Conservation (phyloP, 2,113 vertebrate genomes). For the Xenotilapia caudafasciata region DNA sequence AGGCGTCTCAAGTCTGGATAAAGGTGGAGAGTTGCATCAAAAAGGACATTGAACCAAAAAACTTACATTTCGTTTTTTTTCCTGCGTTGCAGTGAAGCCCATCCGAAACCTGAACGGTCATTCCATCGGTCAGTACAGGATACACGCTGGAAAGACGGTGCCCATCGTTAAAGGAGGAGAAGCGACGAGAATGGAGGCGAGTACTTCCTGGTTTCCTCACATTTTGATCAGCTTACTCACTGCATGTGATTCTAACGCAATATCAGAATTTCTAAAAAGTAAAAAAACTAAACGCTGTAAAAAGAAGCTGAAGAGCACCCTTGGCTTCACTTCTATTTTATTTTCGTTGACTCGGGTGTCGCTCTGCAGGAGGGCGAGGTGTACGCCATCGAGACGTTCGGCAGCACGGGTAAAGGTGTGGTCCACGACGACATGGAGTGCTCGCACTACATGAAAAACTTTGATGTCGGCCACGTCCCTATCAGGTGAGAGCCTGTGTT, state of each 20-base stretch:
- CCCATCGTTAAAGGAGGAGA: slow-evolving; percentile 99
- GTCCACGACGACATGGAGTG: slow-evolving; percentile 99
- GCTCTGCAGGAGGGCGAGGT: slow-evolving; percentile 89
- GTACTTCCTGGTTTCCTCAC: neutral
- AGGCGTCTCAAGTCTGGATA: neutral
- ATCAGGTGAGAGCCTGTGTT: slow-evolving; percentile 77
- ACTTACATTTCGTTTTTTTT: accelerated
- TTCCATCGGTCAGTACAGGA: slow-evolving; percentile 96
- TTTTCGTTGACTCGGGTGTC: neutral
- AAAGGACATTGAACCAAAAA: neutral
- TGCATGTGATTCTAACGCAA: neutral
- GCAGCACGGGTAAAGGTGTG: slow-evolving; percentile 97
- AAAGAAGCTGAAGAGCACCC: neutral
- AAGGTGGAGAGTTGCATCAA: neutral
- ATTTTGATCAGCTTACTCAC: neutral
- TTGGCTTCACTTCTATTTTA: neutral
- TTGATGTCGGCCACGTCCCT: slow-evolving; percentile 97
- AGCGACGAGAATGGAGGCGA: slow-evolving; percentile 94
- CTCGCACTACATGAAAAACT: slow-evolving; percentile 99
- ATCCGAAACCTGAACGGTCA: slow-evolving; percentile 97
- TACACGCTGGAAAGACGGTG: slow-evolving; percentile 97
- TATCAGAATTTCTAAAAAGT: neutral
- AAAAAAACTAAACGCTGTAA: neutral
- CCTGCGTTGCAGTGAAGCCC: slow-evolving; percentile 82
- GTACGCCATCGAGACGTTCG: slow-evolving; percentile 97